Percentiles rank a stretch among this genome's conserved stretches.
phyloP scores from a whole-genome alignment of 2,113 vertebrate genomes.

The Rhinoptilus africanus region DNA sequence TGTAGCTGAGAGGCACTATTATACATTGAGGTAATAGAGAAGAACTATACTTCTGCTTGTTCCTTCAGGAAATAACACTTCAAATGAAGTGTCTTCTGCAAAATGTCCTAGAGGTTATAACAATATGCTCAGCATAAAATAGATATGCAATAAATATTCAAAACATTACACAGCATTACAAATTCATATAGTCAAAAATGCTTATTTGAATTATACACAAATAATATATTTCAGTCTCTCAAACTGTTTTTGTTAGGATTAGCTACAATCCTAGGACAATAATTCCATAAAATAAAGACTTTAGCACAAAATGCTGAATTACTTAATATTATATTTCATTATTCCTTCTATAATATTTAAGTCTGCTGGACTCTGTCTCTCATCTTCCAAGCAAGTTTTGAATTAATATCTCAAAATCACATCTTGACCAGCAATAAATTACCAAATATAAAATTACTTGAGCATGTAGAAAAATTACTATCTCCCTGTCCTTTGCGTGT shows the following conservation, averaged over 20 bases:
- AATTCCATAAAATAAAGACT: background rate
- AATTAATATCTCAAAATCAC: background rate
- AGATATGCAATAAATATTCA: constrained; percentile 14
- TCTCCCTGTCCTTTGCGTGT: background rate
- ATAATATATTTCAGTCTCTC: constrained; percentile 29
- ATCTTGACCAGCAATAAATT: background rate
- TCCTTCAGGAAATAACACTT: constrained; percentile 34
- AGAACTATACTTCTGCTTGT: background rate
- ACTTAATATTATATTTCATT: background rate
- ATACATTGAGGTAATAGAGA: background rate
- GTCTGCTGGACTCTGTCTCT: background rate
- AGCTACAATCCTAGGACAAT: background rate
- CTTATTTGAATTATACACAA: background rate
- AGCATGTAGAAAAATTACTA: background rate
- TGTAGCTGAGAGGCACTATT: background rate
- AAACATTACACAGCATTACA: background rate
- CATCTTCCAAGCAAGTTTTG: background rate
- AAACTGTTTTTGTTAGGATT: background rate
- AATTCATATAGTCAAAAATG: background rate
- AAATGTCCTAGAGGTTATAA: background rate
- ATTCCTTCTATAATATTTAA: background rate
- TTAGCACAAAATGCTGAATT: background rate
- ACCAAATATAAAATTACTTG: background rate
- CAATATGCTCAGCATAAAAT: background rate
- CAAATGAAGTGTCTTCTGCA: constrained; percentile 5